Conservation (phyloP, 2,113 vertebrate species). For the Steatornis caripensis region DNA sequence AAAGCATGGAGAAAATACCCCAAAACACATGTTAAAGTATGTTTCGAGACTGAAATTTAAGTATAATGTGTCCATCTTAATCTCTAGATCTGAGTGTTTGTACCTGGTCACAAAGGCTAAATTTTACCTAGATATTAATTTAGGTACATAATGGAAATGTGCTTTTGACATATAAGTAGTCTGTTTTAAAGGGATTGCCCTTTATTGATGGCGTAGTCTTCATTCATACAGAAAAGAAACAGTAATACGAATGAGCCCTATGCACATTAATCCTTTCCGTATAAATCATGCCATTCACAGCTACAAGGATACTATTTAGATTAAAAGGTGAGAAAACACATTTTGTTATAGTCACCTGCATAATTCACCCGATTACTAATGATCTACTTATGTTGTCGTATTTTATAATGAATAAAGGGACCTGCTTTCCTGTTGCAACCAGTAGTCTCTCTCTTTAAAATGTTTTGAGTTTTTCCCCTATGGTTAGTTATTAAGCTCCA, state of each 20-base stretch:
- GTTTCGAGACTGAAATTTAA: neutral
- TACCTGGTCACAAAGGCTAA: neutral
- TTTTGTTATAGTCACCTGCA: no score
- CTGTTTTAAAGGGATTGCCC: neutral
- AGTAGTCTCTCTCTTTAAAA: neutral
- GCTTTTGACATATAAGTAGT: neutral
- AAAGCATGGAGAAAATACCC: neutral
- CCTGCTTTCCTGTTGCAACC: neutral
- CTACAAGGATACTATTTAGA: neutral
- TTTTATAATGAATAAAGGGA: neutral
- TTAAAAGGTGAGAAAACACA: neutral
- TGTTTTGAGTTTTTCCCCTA: neutral
- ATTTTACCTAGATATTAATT: neutral
- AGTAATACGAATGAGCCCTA: neutral
- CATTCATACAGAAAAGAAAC: neutral
- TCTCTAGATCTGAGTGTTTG: neutral
- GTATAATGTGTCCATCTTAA: neutral
- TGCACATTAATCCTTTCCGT: neutral
- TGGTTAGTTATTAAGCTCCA: neutral
- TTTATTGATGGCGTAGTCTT: neutral
- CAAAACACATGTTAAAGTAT: neutral
- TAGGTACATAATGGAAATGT: neutral
- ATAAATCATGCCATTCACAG: neutral
- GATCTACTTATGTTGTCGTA: neutral
- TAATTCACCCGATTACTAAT: neutral